A percentile compares a stretch with the other conserved stretches of the same genome.
phyloP scores from a whole-genome alignment of 2,888 invertebrate species.

The Trypoxylon attenuatum region DNA sequence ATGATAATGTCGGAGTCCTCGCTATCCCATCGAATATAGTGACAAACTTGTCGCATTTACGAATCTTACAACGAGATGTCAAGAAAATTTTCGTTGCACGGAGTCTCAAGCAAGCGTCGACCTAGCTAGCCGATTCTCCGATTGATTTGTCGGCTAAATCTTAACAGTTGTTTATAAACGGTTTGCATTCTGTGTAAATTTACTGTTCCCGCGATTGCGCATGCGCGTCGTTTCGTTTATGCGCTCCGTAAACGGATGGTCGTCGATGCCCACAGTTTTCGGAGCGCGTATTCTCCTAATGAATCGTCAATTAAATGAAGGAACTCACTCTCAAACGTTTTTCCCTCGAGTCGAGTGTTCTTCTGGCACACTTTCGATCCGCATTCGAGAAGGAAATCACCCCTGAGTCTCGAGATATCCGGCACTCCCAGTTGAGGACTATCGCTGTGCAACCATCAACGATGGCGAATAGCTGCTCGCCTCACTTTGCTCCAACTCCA shows the following conservation, averaged over 20 bases:
- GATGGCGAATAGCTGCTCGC: slow-evolving; percentile 69
- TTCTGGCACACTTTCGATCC: slow-evolving; percentile 28
- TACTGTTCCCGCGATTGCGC: slow-evolving; percentile 66
- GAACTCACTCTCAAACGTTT: slow-evolving; percentile 51
- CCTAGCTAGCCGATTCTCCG: too few species aligned
- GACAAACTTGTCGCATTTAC: too few species aligned
- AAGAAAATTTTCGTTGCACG: too few species aligned
- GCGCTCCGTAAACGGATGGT: slow-evolving; percentile 63
- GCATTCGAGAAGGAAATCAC: slow-evolving; percentile 61
- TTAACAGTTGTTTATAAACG: too few species aligned
- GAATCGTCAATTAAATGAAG: slow-evolving; percentile 27
- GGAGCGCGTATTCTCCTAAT: slow-evolving; percentile 42
- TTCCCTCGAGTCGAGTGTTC: slow-evolving; percentile 20
- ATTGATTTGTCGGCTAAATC: too few species aligned
- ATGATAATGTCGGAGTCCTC: too few species aligned
- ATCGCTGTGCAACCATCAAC: slow-evolving; percentile 63
- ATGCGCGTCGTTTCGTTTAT: slow-evolving; percentile 64
- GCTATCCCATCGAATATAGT: too few species aligned
- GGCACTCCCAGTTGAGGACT: slow-evolving; percentile 51
- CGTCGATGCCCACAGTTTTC: slow-evolving; percentile 50
- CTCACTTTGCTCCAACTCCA: slow-evolving; percentile 63
- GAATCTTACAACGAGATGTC: too few species aligned
- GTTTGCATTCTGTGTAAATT: slow-evolving; percentile 51
- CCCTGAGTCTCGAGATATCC: slow-evolving; percentile 32
- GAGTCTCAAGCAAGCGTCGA: too few species aligned